These are phyloP conservation scores for Sminthopsis crassicaudata DNA, from an alignment of 2,113 vertebrate species.

Conservation along the genomic window DNA sequence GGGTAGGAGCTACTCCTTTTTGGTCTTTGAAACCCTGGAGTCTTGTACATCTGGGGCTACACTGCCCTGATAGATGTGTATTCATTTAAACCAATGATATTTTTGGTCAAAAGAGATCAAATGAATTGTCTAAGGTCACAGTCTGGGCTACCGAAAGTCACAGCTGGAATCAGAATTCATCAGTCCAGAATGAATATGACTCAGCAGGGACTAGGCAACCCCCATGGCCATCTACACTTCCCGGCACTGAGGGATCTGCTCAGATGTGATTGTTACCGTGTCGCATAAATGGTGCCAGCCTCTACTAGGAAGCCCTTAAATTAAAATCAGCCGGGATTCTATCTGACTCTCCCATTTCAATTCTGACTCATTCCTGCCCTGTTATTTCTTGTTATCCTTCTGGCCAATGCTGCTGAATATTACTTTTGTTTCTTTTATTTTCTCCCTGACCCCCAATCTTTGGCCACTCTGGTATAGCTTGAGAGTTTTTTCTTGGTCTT, in stretches of 20 bases:
- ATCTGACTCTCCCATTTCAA: background rate
- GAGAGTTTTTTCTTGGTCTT: constrained; percentile 47
- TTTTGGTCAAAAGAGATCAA: background rate
- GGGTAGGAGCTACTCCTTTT: background rate
- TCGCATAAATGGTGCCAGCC: background rate
- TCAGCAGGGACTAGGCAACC: background rate
- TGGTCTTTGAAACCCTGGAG: background rate
- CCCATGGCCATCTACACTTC: constrained; percentile 26
- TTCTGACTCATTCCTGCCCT: background rate
- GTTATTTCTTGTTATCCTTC: background rate
- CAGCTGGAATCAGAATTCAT: constrained; percentile 52
- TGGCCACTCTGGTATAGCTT: constrained; percentile 19
- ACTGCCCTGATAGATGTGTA: background rate
- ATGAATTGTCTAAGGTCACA: background rate
- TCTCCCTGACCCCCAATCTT: constrained; percentile 44
- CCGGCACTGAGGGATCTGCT: background rate
- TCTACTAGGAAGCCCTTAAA: background rate
- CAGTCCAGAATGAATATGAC: constrained; percentile 47
- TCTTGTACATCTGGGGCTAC: background rate
- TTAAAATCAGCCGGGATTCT: constrained; percentile 41
- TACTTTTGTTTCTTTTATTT: constrained; percentile 50
- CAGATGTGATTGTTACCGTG: background rate
- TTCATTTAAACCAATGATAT: background rate
- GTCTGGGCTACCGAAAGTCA: constrained; percentile 34
- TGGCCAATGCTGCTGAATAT: background rate